Percentiles rank a stretch among this genome's conserved stretches.
These are phyloP conservation scores for Rhinoderma darwinii DNA, from an alignment of 2,113 vertebrate species.

Conservation along the genomic window DNA sequence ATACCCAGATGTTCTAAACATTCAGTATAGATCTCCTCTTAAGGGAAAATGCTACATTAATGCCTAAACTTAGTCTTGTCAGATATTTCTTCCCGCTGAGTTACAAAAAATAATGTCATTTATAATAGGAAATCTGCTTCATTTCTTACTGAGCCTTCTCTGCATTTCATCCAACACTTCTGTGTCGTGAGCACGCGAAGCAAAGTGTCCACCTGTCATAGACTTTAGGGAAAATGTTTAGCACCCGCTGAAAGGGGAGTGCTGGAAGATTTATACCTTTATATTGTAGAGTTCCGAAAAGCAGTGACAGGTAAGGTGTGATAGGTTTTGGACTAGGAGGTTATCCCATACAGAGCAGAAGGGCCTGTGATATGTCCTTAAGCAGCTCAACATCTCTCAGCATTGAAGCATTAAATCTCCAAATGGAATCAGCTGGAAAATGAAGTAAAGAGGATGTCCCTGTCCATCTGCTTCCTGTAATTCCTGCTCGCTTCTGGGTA, in stretches of 20 bases:
- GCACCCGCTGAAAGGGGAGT: slow-evolving; percentile 45
- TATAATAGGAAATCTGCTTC: slow-evolving; percentile 53
- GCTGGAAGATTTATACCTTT: slow-evolving; percentile 48
- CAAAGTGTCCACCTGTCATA: slow-evolving; percentile 53
- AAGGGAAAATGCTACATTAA: not conserved
- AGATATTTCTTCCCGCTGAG: not conserved
- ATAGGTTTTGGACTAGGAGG: slow-evolving; percentile 14
- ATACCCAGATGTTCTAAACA: slow-evolving; percentile 39
- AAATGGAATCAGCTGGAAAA: slow-evolving; percentile 23
- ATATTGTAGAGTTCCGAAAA: not conserved
- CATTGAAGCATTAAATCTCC: slow-evolving; percentile 29
- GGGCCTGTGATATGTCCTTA: slow-evolving; percentile 45
- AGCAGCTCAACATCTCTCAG: slow-evolving; percentile 25
- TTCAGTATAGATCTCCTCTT: not conserved
- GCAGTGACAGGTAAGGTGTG: slow-evolving; percentile 37
- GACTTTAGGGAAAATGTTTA: slow-evolving; percentile 50
- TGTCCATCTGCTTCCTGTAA: slow-evolving; percentile 58
- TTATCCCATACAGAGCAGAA: slow-evolving; percentile 30
- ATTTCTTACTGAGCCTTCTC: slow-evolving; percentile 49
- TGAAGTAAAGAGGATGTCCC: slow-evolving; percentile 56
- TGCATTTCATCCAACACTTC: slow-evolving; percentile 51
- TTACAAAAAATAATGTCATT: slow-evolving; percentile 22
- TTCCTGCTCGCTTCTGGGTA: slow-evolving; percentile 41
- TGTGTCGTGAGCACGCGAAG: slow-evolving; percentile 22
- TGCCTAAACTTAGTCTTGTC: not conserved